Conservation (phyloP, 2,113 vertebrate genomes). For the Leptodactylus fuscus region DNA sequence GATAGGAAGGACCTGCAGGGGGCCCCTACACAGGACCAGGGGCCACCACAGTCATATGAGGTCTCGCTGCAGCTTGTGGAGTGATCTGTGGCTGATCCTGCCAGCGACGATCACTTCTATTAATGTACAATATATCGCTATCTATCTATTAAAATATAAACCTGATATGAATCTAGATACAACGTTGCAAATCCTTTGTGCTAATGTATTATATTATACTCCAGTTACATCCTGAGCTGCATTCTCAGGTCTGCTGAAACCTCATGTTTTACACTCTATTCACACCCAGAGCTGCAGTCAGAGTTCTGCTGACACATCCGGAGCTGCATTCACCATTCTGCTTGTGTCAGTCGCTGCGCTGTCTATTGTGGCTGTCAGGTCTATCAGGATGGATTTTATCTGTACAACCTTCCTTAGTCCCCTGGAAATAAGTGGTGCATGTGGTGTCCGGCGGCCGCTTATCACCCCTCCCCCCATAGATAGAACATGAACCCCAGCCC, state of each 20-base stretch:
- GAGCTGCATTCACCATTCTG: neutral
- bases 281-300: neutral
- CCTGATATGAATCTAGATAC: neutral
- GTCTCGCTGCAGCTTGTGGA: neutral
- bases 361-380: too few relatives aligned
- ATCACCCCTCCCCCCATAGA: neutral
- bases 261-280: too few relatives aligned
- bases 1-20: neutral
- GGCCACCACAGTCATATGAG: neutral
- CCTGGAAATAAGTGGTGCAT: neutral
- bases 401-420: neutral
- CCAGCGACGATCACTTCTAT: neutral
- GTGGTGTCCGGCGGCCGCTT: neutral
- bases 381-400: neutral
- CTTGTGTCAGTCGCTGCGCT: too few relatives aligned
- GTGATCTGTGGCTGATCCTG: neutral
- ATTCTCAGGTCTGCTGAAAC: neutral
- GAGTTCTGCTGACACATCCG: neutral
- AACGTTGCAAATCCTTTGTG: neutral
- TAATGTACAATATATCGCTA: too few relatives aligned
- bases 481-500: neutral
- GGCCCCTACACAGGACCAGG: neutral
- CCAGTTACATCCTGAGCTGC: neutral
- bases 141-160: neutral
- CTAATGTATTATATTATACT: neutral